These are phyloP conservation scores for Neoascia interrupta DNA, from an alignment of 2,888 invertebrate genomes.

Conservation along the genomic window DNA sequence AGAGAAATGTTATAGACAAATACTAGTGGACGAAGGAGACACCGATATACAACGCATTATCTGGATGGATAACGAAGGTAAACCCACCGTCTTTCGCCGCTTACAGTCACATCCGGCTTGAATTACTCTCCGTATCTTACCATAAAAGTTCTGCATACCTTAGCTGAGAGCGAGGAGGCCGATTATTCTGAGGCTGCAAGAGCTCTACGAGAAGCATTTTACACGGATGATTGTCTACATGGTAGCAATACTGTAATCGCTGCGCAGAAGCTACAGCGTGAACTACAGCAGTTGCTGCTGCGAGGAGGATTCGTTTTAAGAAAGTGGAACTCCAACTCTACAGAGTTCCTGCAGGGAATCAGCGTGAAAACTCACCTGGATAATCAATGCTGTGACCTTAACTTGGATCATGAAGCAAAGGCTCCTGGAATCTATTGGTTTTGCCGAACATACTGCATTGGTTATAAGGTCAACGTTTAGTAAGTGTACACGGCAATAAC, in stretches of 20 bases:
- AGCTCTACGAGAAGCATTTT: background rate
- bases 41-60: too few relatives aligned
- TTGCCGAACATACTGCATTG: too few relatives aligned
- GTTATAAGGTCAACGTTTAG: too few relatives aligned
- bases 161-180: conserved; percentile 23
- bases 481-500: background rate
- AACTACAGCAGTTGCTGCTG: conserved; percentile 20
- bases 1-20: background rate
- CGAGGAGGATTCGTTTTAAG: conserved; percentile 14
- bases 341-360: conserved; percentile 7
- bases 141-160: conserved; percentile 38
- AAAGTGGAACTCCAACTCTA: conserved; percentile 36
- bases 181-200: conserved; percentile 37
- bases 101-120: too few relatives aligned
- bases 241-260: background rate
- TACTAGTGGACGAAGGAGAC: conserved; percentile 31
- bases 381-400: background rate
- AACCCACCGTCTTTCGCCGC: too few relatives aligned
- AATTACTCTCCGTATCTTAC: too few relatives aligned
- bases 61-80: too few relatives aligned
- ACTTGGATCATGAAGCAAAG: background rate
- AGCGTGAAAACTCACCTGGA: background rate
- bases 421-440: background rate
- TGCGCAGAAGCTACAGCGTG: background rate
- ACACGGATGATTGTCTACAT: background rate